Conservation (phyloP, 2,113 vertebrate genomes). For the Butastur rufipennis region DNA sequence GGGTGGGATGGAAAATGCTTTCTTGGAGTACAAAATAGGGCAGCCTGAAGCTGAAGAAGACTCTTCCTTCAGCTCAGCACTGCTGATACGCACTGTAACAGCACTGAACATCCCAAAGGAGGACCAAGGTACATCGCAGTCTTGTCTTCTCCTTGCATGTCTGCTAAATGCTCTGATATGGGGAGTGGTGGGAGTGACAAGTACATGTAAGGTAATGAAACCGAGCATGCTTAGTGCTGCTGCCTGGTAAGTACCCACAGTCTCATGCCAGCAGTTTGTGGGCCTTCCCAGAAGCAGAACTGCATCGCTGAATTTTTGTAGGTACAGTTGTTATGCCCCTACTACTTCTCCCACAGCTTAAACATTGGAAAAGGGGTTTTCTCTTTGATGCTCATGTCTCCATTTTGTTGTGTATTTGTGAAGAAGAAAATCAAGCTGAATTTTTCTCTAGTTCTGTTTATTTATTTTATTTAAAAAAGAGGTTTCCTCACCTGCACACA, state of each 20-base stretch:
- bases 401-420: not conserved
- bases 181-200: not conserved
- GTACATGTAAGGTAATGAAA: not conserved
- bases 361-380: not conserved
- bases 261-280: not conserved
- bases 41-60: not conserved
- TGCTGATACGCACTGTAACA: not conserved
- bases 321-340: not conserved
- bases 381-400: not conserved
- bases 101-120: not conserved
- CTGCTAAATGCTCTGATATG: not conserved
- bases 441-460: not conserved
- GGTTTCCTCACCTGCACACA: not conserved
- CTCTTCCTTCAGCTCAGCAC: not conserved
- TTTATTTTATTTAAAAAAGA: not conserved
- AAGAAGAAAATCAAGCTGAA: not conserved
- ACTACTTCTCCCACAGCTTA: not conserved
- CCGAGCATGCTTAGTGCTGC: not conserved
- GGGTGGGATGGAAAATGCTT: not conserved
- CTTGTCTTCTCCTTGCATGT: not conserved
- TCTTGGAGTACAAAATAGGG: not conserved
- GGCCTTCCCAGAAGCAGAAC: not conserved
- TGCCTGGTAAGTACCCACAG: not conserved
- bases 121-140: not conserved
- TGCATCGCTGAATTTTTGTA: rapidly evolving